These are phyloP conservation scores for Alces alces DNA, from an alignment of 2,113 vertebrate species.

Conservation along the genomic window DNA sequence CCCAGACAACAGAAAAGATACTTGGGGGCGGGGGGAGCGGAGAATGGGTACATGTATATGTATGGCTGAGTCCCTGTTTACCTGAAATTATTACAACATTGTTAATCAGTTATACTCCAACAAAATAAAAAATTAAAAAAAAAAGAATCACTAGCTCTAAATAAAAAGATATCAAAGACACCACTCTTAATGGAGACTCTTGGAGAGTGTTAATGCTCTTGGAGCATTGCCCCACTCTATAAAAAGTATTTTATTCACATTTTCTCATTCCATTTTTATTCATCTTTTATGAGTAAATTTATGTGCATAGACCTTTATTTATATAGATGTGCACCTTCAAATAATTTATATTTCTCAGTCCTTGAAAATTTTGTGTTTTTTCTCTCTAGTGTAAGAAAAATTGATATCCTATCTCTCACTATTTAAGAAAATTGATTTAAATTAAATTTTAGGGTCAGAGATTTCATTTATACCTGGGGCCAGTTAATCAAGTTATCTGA, in stretches of 20 bases:
- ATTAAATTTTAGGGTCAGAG: conserved; percentile 43
- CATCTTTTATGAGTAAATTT: conserved; percentile 1
- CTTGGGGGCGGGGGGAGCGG: no score
- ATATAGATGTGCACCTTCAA: not conserved
- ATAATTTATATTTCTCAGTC: not conserved
- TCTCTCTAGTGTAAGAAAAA: not conserved
- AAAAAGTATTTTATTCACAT: not conserved
- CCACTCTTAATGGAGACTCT: not conserved
- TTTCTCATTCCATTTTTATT: conserved; percentile 28
- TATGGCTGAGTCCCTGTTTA: no score
- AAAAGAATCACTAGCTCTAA: no score
- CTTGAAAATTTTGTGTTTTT: not conserved
- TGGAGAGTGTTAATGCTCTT: not conserved
- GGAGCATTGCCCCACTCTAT: not conserved
- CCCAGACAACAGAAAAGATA: not conserved
- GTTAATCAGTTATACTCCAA: no score
- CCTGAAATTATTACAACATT: no score
- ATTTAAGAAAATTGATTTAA: not conserved
- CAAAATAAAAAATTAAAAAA: no score
- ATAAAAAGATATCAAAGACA: not conserved
- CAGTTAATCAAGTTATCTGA: conserved; percentile 34
- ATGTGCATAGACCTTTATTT: not conserved
- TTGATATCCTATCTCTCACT: not conserved
- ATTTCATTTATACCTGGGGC: not conserved
- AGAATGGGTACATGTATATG: no score